Evolutionary conservation across 2,113 vertebrate genomes (phyloP).

Genomic region (Peromyscus maniculatus): DNA sequence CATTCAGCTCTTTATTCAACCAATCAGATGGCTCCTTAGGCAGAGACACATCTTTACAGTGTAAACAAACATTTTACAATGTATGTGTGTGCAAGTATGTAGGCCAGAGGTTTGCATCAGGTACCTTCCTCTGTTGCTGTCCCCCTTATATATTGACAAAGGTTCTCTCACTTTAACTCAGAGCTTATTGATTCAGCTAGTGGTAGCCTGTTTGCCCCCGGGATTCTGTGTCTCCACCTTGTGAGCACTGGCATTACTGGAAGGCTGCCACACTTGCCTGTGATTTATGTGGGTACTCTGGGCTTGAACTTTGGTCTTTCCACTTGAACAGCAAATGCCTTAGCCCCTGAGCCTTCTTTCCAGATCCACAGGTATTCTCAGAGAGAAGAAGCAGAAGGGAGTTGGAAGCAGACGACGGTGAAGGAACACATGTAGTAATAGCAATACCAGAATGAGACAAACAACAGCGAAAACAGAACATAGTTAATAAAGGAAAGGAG

Average conservation of each 20-base stretch:
- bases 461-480: background rate
- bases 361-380: background rate
- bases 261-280: background rate
- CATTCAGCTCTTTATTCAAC: background rate
- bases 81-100: background rate
- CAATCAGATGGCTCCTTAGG: background rate
- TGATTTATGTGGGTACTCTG: background rate
- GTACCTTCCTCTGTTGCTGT: background rate
- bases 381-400: background rate
- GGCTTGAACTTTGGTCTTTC: background rate
- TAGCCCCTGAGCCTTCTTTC: background rate
- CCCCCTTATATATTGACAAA: background rate
- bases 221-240: background rate
- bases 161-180: background rate
- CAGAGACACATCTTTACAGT: background rate
- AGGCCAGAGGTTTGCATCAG: background rate
- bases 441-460: background rate
- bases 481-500: background rate
- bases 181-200: background rate
- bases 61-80: background rate
- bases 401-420: background rate
- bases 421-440: background rate
- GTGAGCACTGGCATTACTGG: no score
- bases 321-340: background rate
- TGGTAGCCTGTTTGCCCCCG: background rate